A percentile compares a stretch with the other conserved stretches of the same genome.
Conservation (phyloP, 2,113 vertebrate genomes). For the Nansenia antarctica region DNA sequence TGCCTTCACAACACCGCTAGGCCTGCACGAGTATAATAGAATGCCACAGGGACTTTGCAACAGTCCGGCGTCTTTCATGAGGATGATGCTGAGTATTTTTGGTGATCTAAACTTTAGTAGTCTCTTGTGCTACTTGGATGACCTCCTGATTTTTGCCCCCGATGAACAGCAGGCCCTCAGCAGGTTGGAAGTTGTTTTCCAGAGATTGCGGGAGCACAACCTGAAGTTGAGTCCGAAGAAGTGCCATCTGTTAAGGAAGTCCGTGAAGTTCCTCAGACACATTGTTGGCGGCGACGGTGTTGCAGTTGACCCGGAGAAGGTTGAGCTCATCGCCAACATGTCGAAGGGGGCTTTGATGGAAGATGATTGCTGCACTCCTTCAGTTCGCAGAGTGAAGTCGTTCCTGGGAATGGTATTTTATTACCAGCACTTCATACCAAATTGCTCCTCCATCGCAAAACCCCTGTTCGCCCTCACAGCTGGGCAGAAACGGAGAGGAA, state of each 20-base stretch:
- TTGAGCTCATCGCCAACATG: constrained; percentile 5
- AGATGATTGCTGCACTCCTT: constrained; percentile 20
- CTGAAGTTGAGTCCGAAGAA: constrained; percentile 20
- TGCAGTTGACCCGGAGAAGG: constrained; percentile 5
- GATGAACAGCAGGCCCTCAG: not conserved
- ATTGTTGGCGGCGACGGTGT: constrained; percentile 19
- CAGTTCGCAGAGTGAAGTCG: constrained; percentile 23
- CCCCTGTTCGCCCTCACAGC: constrained; percentile 18
- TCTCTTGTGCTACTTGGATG: constrained; percentile 26
- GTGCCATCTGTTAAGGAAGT: constrained; percentile 13
- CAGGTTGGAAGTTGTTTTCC: constrained; percentile 11
- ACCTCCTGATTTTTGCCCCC: constrained; percentile 25
- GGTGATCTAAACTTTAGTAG: constrained; percentile 24
- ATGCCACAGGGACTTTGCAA: constrained; percentile 10
- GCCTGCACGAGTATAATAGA: constrained; percentile 15
- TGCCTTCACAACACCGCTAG: constrained; percentile 16
- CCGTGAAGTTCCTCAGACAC: constrained; percentile 29
- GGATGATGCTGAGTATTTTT: constrained; percentile 1
- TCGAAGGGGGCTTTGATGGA: constrained; percentile 15
- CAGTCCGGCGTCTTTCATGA: not conserved
- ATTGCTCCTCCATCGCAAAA: constrained; percentile 9
- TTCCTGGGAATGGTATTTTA: constrained; percentile 39
- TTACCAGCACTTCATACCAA: constrained; percentile 33
- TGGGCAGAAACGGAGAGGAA: constrained; percentile 1
- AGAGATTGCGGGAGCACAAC: not conserved